phyloP scores from a whole-genome alignment of 2,888 invertebrate species.

The Hemaris fuciformis region DNA sequence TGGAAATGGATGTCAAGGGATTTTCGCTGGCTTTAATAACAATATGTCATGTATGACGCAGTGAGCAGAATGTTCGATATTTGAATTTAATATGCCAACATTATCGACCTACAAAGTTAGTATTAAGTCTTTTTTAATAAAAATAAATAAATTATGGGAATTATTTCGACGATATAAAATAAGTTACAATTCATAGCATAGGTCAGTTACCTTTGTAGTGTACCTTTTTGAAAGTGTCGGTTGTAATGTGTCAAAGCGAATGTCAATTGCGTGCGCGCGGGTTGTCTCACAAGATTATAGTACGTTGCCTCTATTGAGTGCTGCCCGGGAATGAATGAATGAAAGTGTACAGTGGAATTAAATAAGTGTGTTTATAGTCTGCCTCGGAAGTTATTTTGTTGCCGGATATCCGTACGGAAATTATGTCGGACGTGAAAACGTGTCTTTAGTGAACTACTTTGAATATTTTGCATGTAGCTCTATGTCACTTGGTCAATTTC shows the following conservation, averaged over 20 bases:
- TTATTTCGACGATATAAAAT: background rate
- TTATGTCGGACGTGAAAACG: background rate
- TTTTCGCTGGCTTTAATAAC: no score
- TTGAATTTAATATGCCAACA: no score
- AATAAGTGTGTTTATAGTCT: slow-evolving; percentile 7
- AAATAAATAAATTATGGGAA: no score
- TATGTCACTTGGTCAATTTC: background rate
- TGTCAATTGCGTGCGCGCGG: slow-evolving; percentile 50
- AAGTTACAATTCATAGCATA: background rate
- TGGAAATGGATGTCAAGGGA: no score
- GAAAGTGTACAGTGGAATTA: slow-evolving; percentile 56
- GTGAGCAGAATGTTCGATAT: no score
- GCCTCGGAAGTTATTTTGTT: slow-evolving; percentile 5
- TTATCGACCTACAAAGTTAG: no score
- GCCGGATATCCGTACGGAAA: slow-evolving; percentile 5
- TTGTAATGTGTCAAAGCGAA: slow-evolving; percentile 4
- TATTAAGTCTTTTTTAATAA: no score
- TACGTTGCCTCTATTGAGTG: slow-evolving; percentile 63
- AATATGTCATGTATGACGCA: no score
- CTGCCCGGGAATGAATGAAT: slow-evolving; percentile 50
- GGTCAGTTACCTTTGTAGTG: slow-evolving; percentile 10
- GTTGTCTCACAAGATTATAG: slow-evolving; percentile 67
- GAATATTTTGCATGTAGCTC: background rate
- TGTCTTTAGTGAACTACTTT: background rate
- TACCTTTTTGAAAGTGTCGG: slow-evolving; percentile 13